phyloP scores from a whole-genome alignment of 2,888 invertebrate genomes.

The Theretra japonica region DNA sequence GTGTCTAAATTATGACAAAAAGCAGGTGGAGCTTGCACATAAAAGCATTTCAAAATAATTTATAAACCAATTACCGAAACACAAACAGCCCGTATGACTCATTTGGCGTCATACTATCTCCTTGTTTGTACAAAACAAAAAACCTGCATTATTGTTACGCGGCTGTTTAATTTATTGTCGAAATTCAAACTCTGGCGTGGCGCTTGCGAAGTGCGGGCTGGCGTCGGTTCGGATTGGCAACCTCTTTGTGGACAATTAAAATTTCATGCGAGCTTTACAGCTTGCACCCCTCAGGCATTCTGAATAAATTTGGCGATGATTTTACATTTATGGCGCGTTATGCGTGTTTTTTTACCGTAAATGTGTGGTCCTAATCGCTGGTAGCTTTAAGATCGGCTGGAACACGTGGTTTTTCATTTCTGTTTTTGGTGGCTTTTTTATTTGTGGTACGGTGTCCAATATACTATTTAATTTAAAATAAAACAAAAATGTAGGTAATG shows the following conservation, averaged over 20 bases:
- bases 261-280: slow-evolving; percentile 60
- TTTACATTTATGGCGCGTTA: not conserved
- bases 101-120: not conserved
- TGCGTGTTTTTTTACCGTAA: not conserved
- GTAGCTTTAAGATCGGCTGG: not conserved
- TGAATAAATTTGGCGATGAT: slow-evolving; percentile 9
- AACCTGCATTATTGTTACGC: slow-evolving; percentile 17
- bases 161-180: slow-evolving; percentile 53
- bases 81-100: slow-evolving; percentile 3
- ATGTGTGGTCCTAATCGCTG: too few relatives aligned
- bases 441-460: too few relatives aligned
- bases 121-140: slow-evolving; percentile 1
- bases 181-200: slow-evolving; percentile 50
- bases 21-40: too few relatives aligned
- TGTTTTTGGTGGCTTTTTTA: too few relatives aligned
- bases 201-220: slow-evolving; percentile 33
- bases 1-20: too few relatives aligned
- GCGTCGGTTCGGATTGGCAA: slow-evolving; percentile 29
- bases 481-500: too few relatives aligned
- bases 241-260: slow-evolving; percentile 70
- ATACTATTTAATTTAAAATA: too few relatives aligned
- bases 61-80: not conserved
- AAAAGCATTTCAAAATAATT: not conserved
- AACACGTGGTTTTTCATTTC: too few relatives aligned
- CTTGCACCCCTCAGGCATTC: slow-evolving; percentile 36